Evolutionary conservation across 2,888 invertebrate species (phyloP), one percentile per base, ranked within the genome.

Genomic region (Rosalia funebris): DNA sequence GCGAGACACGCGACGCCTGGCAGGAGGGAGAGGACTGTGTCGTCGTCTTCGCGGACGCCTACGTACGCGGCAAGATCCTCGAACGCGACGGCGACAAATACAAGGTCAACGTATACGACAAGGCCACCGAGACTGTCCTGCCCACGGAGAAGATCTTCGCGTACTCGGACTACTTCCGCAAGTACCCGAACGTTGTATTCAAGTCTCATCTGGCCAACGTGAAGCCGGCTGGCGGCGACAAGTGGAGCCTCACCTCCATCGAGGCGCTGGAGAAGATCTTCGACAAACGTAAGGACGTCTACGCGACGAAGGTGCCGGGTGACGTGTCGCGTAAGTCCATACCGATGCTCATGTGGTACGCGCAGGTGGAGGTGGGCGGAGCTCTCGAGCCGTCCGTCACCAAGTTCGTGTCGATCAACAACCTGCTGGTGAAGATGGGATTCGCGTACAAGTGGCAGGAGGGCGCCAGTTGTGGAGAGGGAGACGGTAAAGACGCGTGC

Each of bases 151-250:
- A 66, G 11, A 63, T 74, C 4, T 73, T 53, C 31, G 55, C 65
- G 12, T 66, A 63, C 16, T 45, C 62, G 11, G 46, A 37, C 0
- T 77, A 83, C 5, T 89, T 90, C 63, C 73, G 78, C 4, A 75
- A 78, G 0, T 70, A 85, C 0, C 84, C 85, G 0, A 85, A 87
- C 59, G 86, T 87, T 0, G 87, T 88, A 0, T 82, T 88, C 15
- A 86, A 86, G 66, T 90, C 93, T 63, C 89, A 89, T 74, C 76
- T 95, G 47, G 86, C 86, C 1, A 89, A 90, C 14, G 84, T 94
- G 7, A 79, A 82, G 16, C 89, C 93, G 0, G 89, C 91, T 0
- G 89, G 90, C 0, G 88, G 86, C 0, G 67, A 70, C 0, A 83
- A 83, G 16, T 91, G 90, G 90, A 85, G 87, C 0, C 82, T 82